These are phyloP conservation scores for Anarsia innoxiella DNA, from an alignment of 2,888 invertebrate species.

Conservation along the genomic window DNA sequence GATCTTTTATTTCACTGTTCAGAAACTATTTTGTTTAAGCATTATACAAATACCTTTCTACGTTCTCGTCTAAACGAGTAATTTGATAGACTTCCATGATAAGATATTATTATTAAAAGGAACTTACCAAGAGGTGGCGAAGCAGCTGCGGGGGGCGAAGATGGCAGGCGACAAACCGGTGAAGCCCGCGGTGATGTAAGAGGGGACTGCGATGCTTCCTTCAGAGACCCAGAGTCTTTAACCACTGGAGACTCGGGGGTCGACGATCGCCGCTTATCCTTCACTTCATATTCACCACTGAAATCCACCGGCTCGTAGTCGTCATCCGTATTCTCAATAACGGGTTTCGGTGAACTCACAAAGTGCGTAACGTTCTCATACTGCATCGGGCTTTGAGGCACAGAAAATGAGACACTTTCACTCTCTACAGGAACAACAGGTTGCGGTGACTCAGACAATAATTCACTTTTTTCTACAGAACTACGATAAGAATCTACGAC, in stretches of 20 bases:
- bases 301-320: constrained; percentile 53
- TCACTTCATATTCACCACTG: constrained; percentile 53
- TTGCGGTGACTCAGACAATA: constrained; percentile 32
- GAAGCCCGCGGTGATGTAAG: constrained; percentile 54
- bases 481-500: background rate
- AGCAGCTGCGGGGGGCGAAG: constrained; percentile 37
- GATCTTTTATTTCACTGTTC: too few species aligned
- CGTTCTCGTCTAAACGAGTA: too few species aligned
- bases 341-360: constrained; percentile 32
- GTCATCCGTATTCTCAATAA: constrained; percentile 34
- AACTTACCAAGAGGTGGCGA: constrained; percentile 17
- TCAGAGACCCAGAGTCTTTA: constrained; percentile 32
- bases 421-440: constrained; percentile 30
- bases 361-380: constrained; percentile 37
- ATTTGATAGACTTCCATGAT: too few species aligned
- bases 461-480: constrained; percentile 22
- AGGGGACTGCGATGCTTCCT: constrained; percentile 43
- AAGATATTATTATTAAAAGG: too few species aligned
- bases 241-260: constrained; percentile 51
- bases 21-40: too few species aligned
- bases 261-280: constrained; percentile 53
- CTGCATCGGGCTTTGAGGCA: constrained; percentile 32
- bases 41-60: too few species aligned
- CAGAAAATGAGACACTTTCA: constrained; percentile 28
- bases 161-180: constrained; percentile 44